Evolutionary conservation across 2,888 invertebrate species (phyloP).

Genomic region (Caenorhabditis macrosperma): DNA sequence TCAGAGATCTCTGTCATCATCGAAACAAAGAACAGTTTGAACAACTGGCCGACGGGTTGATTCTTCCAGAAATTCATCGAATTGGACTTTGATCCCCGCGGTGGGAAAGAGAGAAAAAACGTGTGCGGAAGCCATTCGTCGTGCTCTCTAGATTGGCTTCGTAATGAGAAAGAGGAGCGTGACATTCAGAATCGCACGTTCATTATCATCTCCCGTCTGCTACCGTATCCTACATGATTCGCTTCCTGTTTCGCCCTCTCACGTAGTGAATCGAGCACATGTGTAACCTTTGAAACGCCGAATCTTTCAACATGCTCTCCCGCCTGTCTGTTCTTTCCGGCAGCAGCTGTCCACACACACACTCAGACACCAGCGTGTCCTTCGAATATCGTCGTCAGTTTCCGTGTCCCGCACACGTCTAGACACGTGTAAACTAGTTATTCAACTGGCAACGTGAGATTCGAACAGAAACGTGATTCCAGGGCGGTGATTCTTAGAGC

Average conservation of each 20-base stretch:
- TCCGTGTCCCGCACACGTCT: not conserved
- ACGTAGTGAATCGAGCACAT: not conserved
- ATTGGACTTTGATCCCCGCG: slow-evolving; percentile 20
- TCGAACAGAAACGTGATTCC: not conserved
- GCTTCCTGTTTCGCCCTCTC: not conserved
- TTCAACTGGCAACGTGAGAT: not conserved
- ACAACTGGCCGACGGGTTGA: not conserved
- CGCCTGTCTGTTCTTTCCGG: not conserved
- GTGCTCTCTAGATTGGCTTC: slow-evolving; percentile 4
- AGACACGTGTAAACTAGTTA: slow-evolving; percentile 4
- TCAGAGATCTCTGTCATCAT: slow-evolving; percentile 18
- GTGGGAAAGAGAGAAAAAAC: not conserved
- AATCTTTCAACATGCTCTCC: slow-evolving; percentile 1
- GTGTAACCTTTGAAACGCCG: not conserved
- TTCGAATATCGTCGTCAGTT: too few relatives aligned
- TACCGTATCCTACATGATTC: not conserved
- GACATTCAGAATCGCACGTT: slow-evolving; percentile 2
- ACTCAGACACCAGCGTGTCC: not conserved
- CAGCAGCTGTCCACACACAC: slow-evolving; percentile 2
- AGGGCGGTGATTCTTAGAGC: too few relatives aligned
- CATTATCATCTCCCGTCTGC: not conserved
- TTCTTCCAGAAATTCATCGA: slow-evolving; percentile 3
- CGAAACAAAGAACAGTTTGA: slow-evolving; percentile 25
- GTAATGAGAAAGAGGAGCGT: not conserved
- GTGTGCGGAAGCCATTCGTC: not conserved